Percentiles rank a stretch among this genome's conserved stretches.
These are phyloP conservation scores for Eupeodes latifasciatus DNA, from an alignment of 2,888 invertebrate genomes.

Conservation along the genomic window DNA sequence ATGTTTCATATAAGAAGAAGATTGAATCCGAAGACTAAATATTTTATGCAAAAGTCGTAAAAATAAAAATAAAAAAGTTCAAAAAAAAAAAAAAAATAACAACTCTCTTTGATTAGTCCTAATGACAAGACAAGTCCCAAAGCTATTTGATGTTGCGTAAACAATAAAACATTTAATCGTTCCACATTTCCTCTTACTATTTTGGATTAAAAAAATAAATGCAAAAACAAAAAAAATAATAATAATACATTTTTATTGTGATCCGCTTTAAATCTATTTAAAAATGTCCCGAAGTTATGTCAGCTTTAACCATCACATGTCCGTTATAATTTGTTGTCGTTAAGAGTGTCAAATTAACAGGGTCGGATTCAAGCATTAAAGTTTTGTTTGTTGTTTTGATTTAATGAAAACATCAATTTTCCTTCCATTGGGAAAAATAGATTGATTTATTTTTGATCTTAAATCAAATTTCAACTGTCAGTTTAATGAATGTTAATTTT, in stretches of 20 bases:
- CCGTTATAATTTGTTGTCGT: constrained; percentile 14
- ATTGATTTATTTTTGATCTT: too few relatives aligned
- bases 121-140: constrained; percentile 33
- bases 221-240: constrained; percentile 2
- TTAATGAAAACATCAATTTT: too few relatives aligned
- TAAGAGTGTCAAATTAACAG: neutral
- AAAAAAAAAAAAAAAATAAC: neutral
- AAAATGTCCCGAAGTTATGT: constrained; percentile 43
- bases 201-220: constrained; percentile 8
- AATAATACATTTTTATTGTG: constrained; percentile 17
- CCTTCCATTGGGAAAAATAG: too few relatives aligned
- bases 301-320: neutral
- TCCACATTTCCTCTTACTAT: constrained; percentile 16
- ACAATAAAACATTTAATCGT: constrained; percentile 8
- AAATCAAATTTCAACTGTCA: too few relatives aligned
- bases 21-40: constrained; percentile 32
- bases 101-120: constrained; percentile 41
- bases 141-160: constrained; percentile 45
- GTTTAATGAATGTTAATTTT: too few relatives aligned
- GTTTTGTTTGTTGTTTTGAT: too few relatives aligned
- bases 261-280: constrained; percentile 13
- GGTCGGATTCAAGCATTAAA: neutral
- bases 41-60: constrained; percentile 52
- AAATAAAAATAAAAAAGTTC: too few relatives aligned
- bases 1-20: neutral